Base-by-base conservation (phyloP, 2,888 invertebrate species). In the Trilocha varians region DNA sequence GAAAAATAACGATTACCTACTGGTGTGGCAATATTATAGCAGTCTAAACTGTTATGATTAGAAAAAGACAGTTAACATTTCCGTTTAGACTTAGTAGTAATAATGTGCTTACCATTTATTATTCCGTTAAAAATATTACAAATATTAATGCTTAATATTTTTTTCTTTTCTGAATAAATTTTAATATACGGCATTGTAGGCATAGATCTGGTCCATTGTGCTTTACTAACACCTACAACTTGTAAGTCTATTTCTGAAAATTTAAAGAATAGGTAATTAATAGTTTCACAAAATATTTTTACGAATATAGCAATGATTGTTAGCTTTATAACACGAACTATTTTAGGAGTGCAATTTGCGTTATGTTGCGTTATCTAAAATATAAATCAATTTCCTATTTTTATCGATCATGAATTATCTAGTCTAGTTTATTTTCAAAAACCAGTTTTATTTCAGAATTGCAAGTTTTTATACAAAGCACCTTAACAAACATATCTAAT, bases 121-220 rank as follows among this genome's bases (percentile, higher is more conserved):
- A 46, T 57, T 42, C 68, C 65, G 36, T 58, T 56, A 50, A 80
- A 77, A 36, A 78, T 55, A 42, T 76, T 60, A 1, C 40, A 45
- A 18, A 71, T 61, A 40, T 57, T 49, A 3, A 72, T 53, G 36
- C 62, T 61, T 3, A 83, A 52, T n/a, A 80, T 38, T 48, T 66
- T 73, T 42, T 56, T 62, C 48, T 74, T 76, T 45, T 70, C 72
- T 0, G 78, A 71, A 53, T 83, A 84, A 15, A 74, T 62, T 59
- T 70, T 78, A 32, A 84, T 66, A 43, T 71, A 80, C 1, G 84
- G 84, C 25, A 78, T 52, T 2, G 75, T 74, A 1, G 84, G 74
- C 46, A 60, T 59, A 2, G 76, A 53, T 47, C 84, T 68, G 0
- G 76, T 65, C 84, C 84, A 85, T 38, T 62, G 63, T 6, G 80